Evolutionary conservation across 2,113 vertebrate species (phyloP).

Genomic region (Dendrocopos noguchii): DNA sequence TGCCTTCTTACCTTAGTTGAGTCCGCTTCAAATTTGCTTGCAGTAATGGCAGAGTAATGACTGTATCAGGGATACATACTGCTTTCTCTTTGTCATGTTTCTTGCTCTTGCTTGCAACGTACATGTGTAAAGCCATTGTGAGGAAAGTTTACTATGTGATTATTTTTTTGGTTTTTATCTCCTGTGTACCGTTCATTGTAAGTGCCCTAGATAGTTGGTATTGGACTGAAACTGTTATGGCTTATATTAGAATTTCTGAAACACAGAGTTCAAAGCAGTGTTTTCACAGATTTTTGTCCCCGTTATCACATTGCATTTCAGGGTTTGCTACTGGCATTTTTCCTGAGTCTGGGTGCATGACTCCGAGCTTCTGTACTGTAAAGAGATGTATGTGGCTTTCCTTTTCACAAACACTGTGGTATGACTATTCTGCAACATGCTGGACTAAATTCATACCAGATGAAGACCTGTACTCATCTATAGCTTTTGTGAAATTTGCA

Average conservation of each 20-base stretch:
- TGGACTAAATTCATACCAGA: neutral
- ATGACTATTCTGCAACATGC: neutral
- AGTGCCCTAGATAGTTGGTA: neutral
- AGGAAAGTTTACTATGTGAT: neutral
- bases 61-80: neutral
- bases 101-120: neutral
- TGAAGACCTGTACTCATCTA: neutral
- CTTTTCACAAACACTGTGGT: neutral
- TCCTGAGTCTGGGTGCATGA: neutral
- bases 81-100: neutral
- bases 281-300: neutral
- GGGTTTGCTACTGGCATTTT: neutral
- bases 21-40: neutral
- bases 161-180: neutral
- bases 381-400: neutral
- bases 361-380: neutral
- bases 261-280: neutral
- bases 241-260: neutral
- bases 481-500: neutral
- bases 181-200: accelerated
- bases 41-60: neutral
- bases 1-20: neutral
- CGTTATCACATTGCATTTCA: neutral
- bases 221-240: neutral
- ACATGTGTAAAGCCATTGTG: neutral